Evolutionary conservation across 2,888 invertebrate species (phyloP).

Genomic region (Pristionchus mayeri): DNA sequence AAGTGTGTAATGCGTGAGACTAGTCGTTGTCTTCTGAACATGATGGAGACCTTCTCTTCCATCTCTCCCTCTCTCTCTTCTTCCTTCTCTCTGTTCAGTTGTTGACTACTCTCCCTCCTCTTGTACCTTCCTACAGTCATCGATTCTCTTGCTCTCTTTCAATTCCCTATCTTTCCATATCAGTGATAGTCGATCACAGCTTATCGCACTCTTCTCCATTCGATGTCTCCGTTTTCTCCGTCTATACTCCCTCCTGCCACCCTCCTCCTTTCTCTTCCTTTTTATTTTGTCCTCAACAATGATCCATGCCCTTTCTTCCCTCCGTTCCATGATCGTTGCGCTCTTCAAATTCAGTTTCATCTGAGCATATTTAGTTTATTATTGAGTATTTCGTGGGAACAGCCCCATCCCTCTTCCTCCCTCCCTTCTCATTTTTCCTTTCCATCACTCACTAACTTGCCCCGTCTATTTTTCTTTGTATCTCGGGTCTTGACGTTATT

Average conservation of each 20-base stretch:
- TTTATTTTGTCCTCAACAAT: neutral
- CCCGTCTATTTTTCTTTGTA: neutral
- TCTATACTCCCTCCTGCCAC: neutral
- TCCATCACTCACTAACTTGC: neutral
- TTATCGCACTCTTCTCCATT: neutral
- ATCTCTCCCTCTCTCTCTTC: neutral
- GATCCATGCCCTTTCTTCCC: neutral
- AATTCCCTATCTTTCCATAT: neutral
- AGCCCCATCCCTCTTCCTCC: neutral
- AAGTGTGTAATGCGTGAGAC: constrained; percentile 30
- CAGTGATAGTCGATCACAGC: constrained; percentile 31
- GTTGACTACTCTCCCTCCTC: constrained; percentile 28
- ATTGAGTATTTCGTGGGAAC: too few relatives aligned
- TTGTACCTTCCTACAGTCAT: constrained; percentile 22
- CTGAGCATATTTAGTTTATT: neutral
- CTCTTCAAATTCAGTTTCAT: neutral
- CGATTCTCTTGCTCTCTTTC: neutral
- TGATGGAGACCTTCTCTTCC: constrained; percentile 10
- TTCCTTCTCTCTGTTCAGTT: neutral
- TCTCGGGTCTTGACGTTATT: too few relatives aligned
- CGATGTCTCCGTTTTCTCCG: neutral
- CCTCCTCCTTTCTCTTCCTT: neutral
- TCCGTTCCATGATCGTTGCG: neutral
- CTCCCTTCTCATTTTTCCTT: neutral
- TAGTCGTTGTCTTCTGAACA: constrained; percentile 27